phyloP scores from a whole-genome alignment of 64 coral and sea anemone species.

The Montipora efflorescens region DNA sequence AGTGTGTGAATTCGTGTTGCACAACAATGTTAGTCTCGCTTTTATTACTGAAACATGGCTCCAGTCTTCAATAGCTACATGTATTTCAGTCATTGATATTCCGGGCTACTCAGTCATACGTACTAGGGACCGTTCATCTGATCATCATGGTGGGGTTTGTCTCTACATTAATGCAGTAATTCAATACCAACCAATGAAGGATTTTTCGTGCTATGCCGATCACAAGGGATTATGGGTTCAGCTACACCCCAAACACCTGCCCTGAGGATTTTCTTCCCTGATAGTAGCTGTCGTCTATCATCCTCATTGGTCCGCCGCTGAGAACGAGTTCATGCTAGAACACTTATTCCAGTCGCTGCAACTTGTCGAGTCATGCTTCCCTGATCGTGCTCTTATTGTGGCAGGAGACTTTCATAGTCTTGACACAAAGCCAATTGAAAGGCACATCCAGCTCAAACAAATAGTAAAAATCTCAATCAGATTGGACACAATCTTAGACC shows the following conservation, averaged over 20 bases:
- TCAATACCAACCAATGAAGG: neutral
- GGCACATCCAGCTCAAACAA: neutral
- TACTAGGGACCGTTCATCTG: constrained; percentile 42
- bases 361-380: no score
- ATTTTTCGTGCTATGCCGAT: no score
- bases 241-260: neutral
- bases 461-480: neutral
- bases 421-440: neutral
- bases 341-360: constrained; percentile 11
- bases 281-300: constrained; percentile 4
- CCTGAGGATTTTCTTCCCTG: constrained; percentile 20
- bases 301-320: constrained; percentile 25
- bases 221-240: no score
- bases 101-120: constrained; percentile 61
- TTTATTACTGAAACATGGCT: constrained; percentile 64
- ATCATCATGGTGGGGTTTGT: constrained; percentile 60
- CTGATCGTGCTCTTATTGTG: no score
- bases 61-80: no score
- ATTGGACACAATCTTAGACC: neutral
- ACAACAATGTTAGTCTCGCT: constrained; percentile 47
- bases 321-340: constrained; percentile 31
- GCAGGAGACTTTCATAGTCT: neutral
- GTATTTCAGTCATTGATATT: neutral
- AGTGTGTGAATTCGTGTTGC: constrained; percentile 79
- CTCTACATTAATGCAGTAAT: constrained; percentile 13